phyloP scores from a whole-genome alignment of 37 sponge, comb jelly and placozoan species.

The Agelas oroides region DNA sequence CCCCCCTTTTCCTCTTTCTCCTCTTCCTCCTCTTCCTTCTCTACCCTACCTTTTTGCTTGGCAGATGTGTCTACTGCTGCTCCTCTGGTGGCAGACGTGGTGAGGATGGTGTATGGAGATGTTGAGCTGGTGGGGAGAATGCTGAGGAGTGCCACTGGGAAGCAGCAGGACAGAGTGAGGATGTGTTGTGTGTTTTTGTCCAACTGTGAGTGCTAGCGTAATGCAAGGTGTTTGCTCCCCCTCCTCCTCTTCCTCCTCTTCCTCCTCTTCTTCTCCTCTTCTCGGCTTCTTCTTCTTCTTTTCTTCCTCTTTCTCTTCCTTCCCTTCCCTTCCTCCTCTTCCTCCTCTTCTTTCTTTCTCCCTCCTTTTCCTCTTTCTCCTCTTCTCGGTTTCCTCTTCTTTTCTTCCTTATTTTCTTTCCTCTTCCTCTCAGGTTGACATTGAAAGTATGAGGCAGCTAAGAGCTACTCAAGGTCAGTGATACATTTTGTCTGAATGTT shows the following conservation, averaged over 20 bases:
- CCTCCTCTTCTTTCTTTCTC: background rate
- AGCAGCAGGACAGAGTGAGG: constrained; percentile 22
- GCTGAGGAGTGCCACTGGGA: background rate
- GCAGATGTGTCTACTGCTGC: constrained; percentile 12
- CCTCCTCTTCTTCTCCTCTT: no score
- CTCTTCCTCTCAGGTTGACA: constrained; percentile 39
- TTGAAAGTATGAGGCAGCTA: constrained; percentile 56
- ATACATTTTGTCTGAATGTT: no score
- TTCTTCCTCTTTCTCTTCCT: background rate
- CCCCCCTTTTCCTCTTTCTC: background rate
- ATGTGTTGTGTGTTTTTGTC: no score
- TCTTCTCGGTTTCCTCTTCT: no score
- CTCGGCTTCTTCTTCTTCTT: background rate
- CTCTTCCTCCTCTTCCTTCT: background rate
- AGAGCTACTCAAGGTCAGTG: constrained; percentile 64
- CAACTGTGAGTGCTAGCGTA: background rate
- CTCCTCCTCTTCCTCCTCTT: no score
- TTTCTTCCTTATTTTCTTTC: background rate
- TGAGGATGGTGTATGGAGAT: constrained; percentile 33
- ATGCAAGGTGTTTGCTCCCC: no score
- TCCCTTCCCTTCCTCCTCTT: background rate
- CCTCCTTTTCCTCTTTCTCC: background rate
- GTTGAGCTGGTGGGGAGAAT: constrained; percentile 8
- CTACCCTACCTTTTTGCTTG: no score
- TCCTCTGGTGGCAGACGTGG: background rate